A percentile compares a stretch with the other conserved stretches of the same genome.
These are phyloP conservation scores for Diadromus collaris DNA, from an alignment of 2,888 invertebrate genomes.

Conservation along the genomic window DNA sequence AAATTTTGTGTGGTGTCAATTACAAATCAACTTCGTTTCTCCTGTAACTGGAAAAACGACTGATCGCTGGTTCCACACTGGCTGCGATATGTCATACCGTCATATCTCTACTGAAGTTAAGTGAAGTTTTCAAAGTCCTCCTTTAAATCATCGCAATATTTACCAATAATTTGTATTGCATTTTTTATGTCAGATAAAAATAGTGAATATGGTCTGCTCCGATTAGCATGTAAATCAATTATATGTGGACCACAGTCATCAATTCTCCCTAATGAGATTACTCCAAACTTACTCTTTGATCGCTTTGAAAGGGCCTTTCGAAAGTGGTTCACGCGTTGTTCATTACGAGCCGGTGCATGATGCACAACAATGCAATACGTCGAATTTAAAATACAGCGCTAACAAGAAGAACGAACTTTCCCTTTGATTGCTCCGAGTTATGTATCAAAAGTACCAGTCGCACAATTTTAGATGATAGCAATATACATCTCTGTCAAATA, in stretches of 20 bases:
- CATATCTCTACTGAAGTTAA: too few species aligned
- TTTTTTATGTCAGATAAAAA: background rate
- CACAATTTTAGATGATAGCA: background rate
- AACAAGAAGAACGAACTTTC: background rate
- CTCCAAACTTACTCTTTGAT: background rate
- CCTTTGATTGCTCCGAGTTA: background rate
- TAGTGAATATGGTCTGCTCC: background rate
- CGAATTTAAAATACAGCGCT: background rate
- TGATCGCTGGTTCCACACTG: too few species aligned
- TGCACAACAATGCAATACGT: background rate
- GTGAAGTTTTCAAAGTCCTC: too few species aligned
- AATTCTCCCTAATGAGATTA: background rate
- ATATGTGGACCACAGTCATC: background rate
- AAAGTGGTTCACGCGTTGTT: background rate
- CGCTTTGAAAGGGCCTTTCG: background rate
- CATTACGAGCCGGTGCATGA: background rate
- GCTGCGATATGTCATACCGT: too few species aligned
- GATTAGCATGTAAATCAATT: background rate
- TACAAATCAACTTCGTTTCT: too few species aligned
- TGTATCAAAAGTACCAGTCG: background rate
- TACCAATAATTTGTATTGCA: background rate
- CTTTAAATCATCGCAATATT: background rate
- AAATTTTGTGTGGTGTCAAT: too few species aligned
- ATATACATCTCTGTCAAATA: background rate
- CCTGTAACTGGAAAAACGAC: too few species aligned